Evolutionary conservation across 2,888 invertebrate species (phyloP).

Genomic region (Geophilus truncorum): DNA sequence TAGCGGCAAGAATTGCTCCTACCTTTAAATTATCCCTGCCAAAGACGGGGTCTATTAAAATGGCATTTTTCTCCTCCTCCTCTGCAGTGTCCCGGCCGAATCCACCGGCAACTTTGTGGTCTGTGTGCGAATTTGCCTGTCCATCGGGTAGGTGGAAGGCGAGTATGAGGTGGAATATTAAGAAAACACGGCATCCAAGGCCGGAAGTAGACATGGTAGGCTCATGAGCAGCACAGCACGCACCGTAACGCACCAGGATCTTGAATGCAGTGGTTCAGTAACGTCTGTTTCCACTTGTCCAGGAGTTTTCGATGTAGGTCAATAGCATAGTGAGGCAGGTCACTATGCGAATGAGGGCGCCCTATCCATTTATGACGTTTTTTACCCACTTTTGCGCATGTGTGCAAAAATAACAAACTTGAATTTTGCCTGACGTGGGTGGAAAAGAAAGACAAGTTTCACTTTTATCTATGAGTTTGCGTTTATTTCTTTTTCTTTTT

Average conservation of each 20-base stretch:
- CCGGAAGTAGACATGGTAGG: neutral
- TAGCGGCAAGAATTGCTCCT: neutral
- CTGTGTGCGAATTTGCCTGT: neutral
- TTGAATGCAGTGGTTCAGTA: neutral
- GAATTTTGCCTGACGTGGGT: neutral
- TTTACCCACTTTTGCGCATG: neutral
- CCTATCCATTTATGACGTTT: neutral
- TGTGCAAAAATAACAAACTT: neutral
- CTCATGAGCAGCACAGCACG: neutral
- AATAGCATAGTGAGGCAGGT: slow-evolving; percentile 32
- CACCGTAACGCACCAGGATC: neutral
- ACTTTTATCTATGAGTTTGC: neutral
- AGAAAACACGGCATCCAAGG: neutral
- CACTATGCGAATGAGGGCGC: neutral
- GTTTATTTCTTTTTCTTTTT: neutral
- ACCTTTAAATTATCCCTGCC: neutral
- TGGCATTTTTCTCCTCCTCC: neutral
- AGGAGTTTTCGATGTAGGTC: slow-evolving; percentile 27
- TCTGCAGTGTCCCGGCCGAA: neutral
- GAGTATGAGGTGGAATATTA: neutral
- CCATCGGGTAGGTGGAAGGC: neutral
- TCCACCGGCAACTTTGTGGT: neutral
- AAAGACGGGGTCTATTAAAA: neutral
- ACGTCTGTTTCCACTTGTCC: neutral
- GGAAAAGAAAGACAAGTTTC: neutral